Conservation (phyloP, 2,888 invertebrate genomes). For the Pocota personata region DNA sequence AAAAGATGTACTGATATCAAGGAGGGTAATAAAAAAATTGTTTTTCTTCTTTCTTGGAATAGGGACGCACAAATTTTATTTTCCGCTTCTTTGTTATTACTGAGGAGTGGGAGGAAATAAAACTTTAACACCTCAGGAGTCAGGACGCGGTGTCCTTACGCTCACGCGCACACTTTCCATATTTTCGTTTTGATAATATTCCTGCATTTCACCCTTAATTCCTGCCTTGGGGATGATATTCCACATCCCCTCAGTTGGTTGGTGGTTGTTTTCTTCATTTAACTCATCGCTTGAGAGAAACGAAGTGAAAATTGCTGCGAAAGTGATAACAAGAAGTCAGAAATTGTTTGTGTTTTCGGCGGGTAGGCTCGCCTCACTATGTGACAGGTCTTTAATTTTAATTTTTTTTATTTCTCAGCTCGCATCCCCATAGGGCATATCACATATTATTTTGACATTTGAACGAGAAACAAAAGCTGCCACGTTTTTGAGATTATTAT, state of each 20-base stretch:
- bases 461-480: neutral
- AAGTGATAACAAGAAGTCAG: neutral
- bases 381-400: conserved; percentile 23
- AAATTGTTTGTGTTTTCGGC: neutral
- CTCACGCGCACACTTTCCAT: neutral
- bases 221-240: neutral
- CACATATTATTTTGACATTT: conserved; percentile 31
- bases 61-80: neutral
- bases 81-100: neutral
- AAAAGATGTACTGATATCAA: conserved; percentile 11
- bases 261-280: neutral
- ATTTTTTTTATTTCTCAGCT: neutral
- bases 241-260: neutral
- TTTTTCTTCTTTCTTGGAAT: neutral
- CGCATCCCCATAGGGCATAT: neutral
- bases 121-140: neutral
- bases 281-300: neutral
- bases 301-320: conserved; percentile 14
- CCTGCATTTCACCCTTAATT: neutral
- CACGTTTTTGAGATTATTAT: conserved; percentile 11
- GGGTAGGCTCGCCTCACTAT: neutral
- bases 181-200: neutral
- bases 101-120: neutral
- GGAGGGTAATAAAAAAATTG: neutral
- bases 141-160: neutral